Conservation (phyloP, 1,140 invertebrate species). For the Lerema accius region DNA sequence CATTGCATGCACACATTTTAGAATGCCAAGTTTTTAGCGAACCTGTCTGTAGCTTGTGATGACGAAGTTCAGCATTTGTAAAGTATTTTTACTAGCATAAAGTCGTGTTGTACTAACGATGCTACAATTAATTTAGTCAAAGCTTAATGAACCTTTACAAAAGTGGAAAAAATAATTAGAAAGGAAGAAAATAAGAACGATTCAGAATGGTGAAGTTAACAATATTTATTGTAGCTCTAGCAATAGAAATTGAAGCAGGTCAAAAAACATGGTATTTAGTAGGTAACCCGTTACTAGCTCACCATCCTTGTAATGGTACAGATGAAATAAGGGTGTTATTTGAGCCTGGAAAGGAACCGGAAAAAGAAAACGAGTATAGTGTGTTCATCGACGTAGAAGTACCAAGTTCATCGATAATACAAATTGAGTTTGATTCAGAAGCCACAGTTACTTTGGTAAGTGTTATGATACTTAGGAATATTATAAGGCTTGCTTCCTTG, state of each 20-base stretch:
- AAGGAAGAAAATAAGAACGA: not conserved
- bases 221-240: not conserved
- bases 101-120: too few relatives aligned
- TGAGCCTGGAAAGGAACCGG: not conserved
- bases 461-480: not conserved
- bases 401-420: not conserved
- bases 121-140: too few relatives aligned
- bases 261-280: not conserved
- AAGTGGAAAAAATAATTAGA: too few relatives aligned
- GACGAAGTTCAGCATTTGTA: too few relatives aligned
- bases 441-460: slow-evolving; percentile 1
- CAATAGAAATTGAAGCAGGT: not conserved
- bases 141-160: too few relatives aligned
- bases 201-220: not conserved
- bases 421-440: not conserved
- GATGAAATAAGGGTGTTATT: not conserved
- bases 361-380: slow-evolving; percentile 1
- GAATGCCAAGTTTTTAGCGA: too few relatives aligned
- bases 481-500: too few relatives aligned
- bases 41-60: too few relatives aligned
- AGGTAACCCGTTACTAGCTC: not conserved
- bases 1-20: too few relatives aligned
- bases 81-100: too few relatives aligned
- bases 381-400: not conserved
- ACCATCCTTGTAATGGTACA: not conserved